Evolutionary conservation across 2,888 invertebrate genomes (phyloP).

Genomic region (Meganola albula): DNA sequence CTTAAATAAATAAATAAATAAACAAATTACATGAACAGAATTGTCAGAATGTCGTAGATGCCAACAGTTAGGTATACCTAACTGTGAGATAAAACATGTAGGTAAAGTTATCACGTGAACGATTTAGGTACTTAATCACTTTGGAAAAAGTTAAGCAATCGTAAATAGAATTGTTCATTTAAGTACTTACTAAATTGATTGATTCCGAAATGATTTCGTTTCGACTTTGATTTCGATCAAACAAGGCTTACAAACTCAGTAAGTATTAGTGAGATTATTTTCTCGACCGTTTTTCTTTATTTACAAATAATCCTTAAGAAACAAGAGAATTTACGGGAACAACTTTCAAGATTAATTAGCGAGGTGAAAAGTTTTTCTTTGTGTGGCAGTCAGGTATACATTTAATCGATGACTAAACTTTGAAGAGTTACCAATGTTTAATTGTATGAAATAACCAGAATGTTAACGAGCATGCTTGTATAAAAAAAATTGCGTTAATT

Average conservation of each 20-base stretch:
- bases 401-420: constrained; percentile 26
- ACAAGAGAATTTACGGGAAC: constrained; percentile 35
- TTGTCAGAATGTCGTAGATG: no score
- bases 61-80: no score
- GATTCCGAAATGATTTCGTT: constrained; percentile 10
- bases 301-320: constrained; percentile 34
- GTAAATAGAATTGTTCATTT: not conserved
- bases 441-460: constrained; percentile 11
- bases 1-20: no score
- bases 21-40: no score
- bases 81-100: no score
- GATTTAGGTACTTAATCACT: no score
- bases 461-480: no score
- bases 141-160: not conserved
- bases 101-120: no score
- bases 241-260: constrained; percentile 38
- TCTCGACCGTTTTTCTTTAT: constrained; percentile 36
- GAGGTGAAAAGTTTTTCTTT: constrained; percentile 36
- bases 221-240: constrained; percentile 27
- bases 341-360: constrained; percentile 50
- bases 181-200: constrained; percentile 12
- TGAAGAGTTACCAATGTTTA: constrained; percentile 14
- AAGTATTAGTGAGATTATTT: constrained; percentile 34
- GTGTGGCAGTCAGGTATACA: constrained; percentile 26
- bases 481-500: no score